Base-by-base conservation (phyloP, 1,140 invertebrate species). In the Drosophila serrata region DNA sequence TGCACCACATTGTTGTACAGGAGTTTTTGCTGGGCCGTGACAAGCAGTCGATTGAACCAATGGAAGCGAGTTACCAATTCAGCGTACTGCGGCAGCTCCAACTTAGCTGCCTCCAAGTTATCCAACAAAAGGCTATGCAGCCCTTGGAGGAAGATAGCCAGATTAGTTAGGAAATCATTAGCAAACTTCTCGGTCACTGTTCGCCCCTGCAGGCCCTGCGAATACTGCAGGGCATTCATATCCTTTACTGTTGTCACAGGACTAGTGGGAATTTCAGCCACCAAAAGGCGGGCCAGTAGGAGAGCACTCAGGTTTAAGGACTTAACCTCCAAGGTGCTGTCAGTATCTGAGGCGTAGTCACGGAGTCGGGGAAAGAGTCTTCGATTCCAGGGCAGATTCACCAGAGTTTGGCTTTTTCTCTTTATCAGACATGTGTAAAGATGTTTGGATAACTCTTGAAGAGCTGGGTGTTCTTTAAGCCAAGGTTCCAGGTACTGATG, bases 21-120 rank as follows among this genome's bases (percentile, higher is more conserved):
- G 8, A 93, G 27, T 15, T 86, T 77, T 15, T 80, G 55, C 19
- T 86, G 74, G 0, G 88, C 55, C 4, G 77, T 74, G 3, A 17
- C 13, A 27, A 91, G 17, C 9, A 93, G 35, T 0, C 92, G 82
- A 75, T 93, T 93, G 22, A 86, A 85, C 91, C 91, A 93, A 24
- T 79, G 37, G 29, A 81, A 68, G 3, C 79, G 75, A 8, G 81
- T 82, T 0, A 87, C 17, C 15, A 92, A 45, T 0, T 76, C 15
- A 0, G 53, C 62, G 59, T 81, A 92, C 13, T 62, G 43, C 7
- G 45, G 7, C 17, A 91, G 22, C 43, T 81, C 40, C 57, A 79
- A 58, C 17, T 55, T n/a, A 19, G 37, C 73, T 29, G 27, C 7
- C 12, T 53, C 56, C 37, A 79, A 29, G 33, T 76, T 24, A 6